Conservation (phyloP, 1,140 invertebrate genomes). For the Listronotus oregonensis region DNA sequence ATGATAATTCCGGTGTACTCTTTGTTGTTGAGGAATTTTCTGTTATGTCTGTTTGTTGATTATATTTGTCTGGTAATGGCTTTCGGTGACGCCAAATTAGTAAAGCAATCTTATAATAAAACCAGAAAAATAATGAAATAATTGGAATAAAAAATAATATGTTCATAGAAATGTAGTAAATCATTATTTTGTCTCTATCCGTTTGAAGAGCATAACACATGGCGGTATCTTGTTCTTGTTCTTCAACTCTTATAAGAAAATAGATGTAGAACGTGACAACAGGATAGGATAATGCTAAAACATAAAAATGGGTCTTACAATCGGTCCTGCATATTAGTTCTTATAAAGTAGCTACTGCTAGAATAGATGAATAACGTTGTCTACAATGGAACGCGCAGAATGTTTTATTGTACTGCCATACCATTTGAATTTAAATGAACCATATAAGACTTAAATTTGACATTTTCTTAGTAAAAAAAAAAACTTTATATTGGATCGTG, state of each 20-base stretch:
- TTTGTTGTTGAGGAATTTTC: constrained; percentile 40
- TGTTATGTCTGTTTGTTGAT: constrained; percentile 31
- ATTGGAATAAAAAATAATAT: constrained; percentile 61
- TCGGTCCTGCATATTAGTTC: too few relatives aligned
- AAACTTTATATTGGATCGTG: too few relatives aligned
- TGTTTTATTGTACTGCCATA: too few relatives aligned
- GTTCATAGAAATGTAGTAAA: constrained; percentile 55
- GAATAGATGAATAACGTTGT: too few relatives aligned
- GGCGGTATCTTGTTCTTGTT: constrained; percentile 22
- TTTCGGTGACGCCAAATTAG: constrained; percentile 58
- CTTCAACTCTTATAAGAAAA: constrained; percentile 30
- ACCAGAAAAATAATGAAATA: constrained; percentile 58
- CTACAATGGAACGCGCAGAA: too few relatives aligned
- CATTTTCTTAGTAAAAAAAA: too few relatives aligned
- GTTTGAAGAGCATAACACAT: constrained; percentile 23
- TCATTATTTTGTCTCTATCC: constrained; percentile 53
- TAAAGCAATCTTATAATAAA: constrained; percentile 61
- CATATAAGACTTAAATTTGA: too few relatives aligned
- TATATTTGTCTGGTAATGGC: constrained; percentile 31
- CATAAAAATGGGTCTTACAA: too few relatives aligned
- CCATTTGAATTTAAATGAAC: too few relatives aligned
- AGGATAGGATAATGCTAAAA: constrained; percentile 50
- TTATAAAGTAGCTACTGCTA: too few relatives aligned
- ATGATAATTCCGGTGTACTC: constrained; percentile 34
- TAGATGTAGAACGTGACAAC: constrained; percentile 43